phyloP scores from a whole-genome alignment of 2,113 vertebrate genomes.

The Campylomormyrus tamandua region DNA sequence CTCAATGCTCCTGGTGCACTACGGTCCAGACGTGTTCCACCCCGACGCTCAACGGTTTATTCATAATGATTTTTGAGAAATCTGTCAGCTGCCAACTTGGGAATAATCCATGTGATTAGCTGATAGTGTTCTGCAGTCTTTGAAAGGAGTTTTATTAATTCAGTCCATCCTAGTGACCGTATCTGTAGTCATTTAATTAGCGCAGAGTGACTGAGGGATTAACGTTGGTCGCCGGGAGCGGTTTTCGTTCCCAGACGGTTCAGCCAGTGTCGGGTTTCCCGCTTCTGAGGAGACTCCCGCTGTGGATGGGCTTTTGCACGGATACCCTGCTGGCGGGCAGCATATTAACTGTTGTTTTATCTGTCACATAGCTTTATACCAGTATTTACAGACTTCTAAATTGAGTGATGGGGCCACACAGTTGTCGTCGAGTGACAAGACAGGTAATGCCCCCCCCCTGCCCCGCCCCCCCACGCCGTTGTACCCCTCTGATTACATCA shows the following conservation, averaged over 20 bases:
- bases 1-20: not conserved
- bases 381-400: constrained; percentile 99
- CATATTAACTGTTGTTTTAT: constrained; percentile 84
- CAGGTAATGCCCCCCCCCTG: constrained; percentile 78
- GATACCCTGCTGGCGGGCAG: constrained; percentile 39
- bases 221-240: not conserved
- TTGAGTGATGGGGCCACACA: constrained; percentile 85
- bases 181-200: not conserved
- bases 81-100: not conserved
- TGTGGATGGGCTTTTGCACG: not conserved
- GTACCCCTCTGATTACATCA: constrained; percentile 40
- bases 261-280: not conserved
- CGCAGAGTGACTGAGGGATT: not conserved
- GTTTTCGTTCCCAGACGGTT: not conserved
- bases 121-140: not conserved
- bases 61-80: not conserved
- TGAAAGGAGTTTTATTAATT: not conserved
- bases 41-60: not conserved
- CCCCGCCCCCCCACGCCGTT: constrained; percentile 27
- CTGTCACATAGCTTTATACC: constrained; percentile 97
- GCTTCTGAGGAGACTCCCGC: not conserved
- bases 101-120: not conserved
- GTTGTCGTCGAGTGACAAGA: constrained; percentile 79
- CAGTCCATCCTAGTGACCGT: not conserved
- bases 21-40: not conserved